Evolutionary conservation across 1,140 invertebrate genomes (phyloP).

Genomic region (Cotesia vestalis): DNA sequence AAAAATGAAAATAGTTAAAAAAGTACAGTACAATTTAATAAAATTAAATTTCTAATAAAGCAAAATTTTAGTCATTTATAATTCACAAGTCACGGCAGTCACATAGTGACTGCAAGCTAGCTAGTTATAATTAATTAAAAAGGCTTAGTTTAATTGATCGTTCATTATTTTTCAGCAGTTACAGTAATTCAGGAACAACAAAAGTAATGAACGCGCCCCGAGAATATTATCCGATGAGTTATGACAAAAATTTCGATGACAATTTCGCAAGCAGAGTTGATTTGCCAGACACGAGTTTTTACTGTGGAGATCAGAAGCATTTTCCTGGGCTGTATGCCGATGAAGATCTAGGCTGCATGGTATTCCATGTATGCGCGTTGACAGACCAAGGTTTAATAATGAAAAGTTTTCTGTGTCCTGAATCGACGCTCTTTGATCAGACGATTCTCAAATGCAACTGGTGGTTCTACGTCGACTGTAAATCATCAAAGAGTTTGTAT

Average conservation of each 20-base stretch:
- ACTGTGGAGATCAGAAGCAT: constrained; percentile 88
- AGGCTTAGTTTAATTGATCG: not conserved
- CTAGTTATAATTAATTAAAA: not conserved
- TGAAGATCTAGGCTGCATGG: constrained; percentile 91
- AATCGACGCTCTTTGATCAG: constrained; percentile 88
- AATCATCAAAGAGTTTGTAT: constrained; percentile 79
- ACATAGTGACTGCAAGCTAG: too few species aligned
- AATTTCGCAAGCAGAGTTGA: constrained; percentile 85
- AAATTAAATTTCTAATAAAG: too few species aligned
- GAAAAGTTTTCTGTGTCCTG: constrained; percentile 89
- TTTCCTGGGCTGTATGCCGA: constrained; percentile 90
- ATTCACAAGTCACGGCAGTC: too few species aligned
- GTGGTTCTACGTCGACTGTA: constrained; percentile 92
- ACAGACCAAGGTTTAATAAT: constrained; percentile 87
- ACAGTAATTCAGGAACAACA: constrained; percentile 60
- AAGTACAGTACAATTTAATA: too few species aligned
- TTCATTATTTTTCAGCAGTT: constrained; percentile 43
- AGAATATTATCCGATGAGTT: constrained; percentile 86
- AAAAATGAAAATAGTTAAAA: too few species aligned
- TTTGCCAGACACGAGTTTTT: constrained; percentile 85
- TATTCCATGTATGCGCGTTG: constrained; percentile 90
- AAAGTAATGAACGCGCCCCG: constrained; percentile 90
- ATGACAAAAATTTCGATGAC: constrained; percentile 88
- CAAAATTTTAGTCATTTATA: too few species aligned
- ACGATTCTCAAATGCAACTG: constrained; percentile 90